Percentiles rank a stretch among this genome's conserved stretches.
Conservation (phyloP, 1,140 invertebrate species). For the Dermatophagoides farinae region DNA sequence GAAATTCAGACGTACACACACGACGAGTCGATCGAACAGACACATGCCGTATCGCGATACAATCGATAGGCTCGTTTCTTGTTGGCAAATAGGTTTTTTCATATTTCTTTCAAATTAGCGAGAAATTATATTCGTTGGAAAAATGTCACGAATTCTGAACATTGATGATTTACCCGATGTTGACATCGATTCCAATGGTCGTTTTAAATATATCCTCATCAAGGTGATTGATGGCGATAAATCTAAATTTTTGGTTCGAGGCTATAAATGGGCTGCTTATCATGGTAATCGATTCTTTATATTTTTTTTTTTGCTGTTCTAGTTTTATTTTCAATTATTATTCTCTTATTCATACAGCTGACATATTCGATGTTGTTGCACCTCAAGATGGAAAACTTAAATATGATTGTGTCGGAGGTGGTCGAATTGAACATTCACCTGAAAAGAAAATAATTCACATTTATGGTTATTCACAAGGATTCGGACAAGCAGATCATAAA, state of each 20-base stretch:
- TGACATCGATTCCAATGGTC: slow-evolving; percentile 51
- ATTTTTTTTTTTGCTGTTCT: not conserved
- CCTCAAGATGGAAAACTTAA: slow-evolving; percentile 29
- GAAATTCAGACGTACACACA: too few relatives aligned
- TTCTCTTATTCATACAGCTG: slow-evolving; percentile 27
- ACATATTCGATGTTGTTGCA: slow-evolving; percentile 42
- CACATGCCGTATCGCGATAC: too few relatives aligned
- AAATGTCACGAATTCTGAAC: not conserved
- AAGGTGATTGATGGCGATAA: slow-evolving; percentile 36
- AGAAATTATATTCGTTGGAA: not conserved
- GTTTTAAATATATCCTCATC: slow-evolving; percentile 69
- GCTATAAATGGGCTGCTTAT: slow-evolving; percentile 42
- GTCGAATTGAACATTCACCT: slow-evolving; percentile 53
- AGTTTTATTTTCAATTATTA: not conserved
- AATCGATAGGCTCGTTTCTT: too few relatives aligned
- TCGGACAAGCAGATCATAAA: slow-evolving; percentile 61
- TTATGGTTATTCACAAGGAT: slow-evolving; percentile 68
- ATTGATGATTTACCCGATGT: slow-evolving; percentile 40
- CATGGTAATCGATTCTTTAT: slow-evolving; percentile 37
- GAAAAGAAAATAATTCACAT: slow-evolving; percentile 49
- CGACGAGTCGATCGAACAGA: too few relatives aligned
- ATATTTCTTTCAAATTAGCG: too few relatives aligned
- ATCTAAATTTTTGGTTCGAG: slow-evolving; percentile 47
- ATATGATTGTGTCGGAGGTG: slow-evolving; percentile 48
- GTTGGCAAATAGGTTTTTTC: too few relatives aligned